phyloP scores from a whole-genome alignment of 2,797 vertebrate species.

The Alexandromys oeconomus region DNA sequence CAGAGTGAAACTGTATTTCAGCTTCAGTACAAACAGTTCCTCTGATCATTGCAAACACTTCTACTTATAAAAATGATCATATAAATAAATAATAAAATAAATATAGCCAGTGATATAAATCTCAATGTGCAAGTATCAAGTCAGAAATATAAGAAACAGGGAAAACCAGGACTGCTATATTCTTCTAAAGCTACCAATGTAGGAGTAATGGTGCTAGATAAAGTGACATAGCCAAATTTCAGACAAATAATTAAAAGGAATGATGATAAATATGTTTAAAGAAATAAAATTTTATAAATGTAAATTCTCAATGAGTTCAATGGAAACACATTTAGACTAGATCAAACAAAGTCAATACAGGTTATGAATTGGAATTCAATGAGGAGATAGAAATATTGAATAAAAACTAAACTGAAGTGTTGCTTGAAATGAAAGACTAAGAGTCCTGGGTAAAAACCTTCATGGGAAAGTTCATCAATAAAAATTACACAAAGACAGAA shows the following conservation, averaged over 20 bases:
- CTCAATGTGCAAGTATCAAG: no score
- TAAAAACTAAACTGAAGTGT: background rate
- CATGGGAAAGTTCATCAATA: background rate
- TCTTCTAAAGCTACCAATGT: background rate
- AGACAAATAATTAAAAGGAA: background rate
- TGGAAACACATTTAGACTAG: background rate
- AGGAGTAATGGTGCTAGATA: no score
- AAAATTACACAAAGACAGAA: background rate
- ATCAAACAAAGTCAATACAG: no score
- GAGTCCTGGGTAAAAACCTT: background rate
- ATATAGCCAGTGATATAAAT: no score
- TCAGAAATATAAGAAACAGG: background rate
- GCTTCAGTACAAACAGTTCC: no score
- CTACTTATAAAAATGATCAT: no score
- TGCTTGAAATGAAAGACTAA: background rate
- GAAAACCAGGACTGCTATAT: background rate
- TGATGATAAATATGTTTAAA: background rate
- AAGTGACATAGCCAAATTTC: background rate
- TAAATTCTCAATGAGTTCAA: background rate
- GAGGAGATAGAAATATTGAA: background rate
- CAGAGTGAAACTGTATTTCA: background rate
- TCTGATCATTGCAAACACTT: background rate
- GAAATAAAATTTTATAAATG: background rate
- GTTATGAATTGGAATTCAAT: background rate
- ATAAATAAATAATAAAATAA: background rate